Evolutionary conservation across 1,140 invertebrate genomes (phyloP), one percentile per base, ranked within the genome.

Genomic region (Zaprionus kolodkinae): DNA sequence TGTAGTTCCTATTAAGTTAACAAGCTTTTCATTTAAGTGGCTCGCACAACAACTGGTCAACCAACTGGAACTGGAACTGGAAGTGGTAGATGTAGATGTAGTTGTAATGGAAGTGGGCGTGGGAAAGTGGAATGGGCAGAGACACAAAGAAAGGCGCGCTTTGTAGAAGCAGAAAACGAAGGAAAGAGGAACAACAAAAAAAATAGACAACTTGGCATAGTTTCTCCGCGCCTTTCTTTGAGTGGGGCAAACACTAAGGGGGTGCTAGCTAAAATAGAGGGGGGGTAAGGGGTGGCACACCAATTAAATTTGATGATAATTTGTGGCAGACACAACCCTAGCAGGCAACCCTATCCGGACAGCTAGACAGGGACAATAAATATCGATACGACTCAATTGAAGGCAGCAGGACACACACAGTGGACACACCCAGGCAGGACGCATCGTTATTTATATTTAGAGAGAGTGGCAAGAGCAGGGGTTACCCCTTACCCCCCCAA

Each of bases 261-360:
- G 1, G 55, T 15, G 12, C 10, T 2, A 21, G 21, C 2, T 21
- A n/a, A n/a, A n/a, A n/a, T n/a, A n/a, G n/a, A n/a, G 36, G 40
- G 15, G 11, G 33, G 6, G 43, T 13, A 55, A 45, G 60, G 35
- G 36, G 38, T n/a, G 65, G 40, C 52, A 69, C 74, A 85, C 76
- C 83, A 87, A 87, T 87, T 87, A 87, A 87, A 87, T 87, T 87
- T 87, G 79, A 87, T 87, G 87, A 87, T 79, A 87, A 87, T 82
- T 87, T 76, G 79, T 57, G 64, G 72, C 56, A 38, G 27, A 6
- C 27, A n/a, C n/a, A n/a, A n/a, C n/a, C n/a, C n/a, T n/a, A n/a
- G 72, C 56, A 38, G 27, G 3, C 27, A 13, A 15, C 40, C 36
- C 82, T 66, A 64, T 63, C 56, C 15, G 30, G 21, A 72, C 66